Percentiles rank a stretch among this genome's conserved stretches.
These are phyloP conservation scores for Vidua chalybeata DNA, from an alignment of 2,113 vertebrate genomes.

Conservation along the genomic window DNA sequence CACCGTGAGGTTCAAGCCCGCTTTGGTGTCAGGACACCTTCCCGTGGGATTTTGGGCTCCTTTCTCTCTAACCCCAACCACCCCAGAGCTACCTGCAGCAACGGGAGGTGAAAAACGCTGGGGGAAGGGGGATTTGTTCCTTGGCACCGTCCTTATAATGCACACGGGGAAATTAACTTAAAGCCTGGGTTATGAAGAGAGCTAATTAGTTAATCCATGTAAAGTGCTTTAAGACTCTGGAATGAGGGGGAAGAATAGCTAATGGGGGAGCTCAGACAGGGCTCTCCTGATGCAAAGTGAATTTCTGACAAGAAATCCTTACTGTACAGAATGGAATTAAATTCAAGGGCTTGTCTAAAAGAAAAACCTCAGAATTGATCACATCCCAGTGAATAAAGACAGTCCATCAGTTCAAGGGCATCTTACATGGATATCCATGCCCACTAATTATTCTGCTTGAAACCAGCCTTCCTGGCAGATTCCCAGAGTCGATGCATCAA, in stretches of 20 bases:
- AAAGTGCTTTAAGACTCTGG: constrained; percentile 60
- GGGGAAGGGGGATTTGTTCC: not conserved
- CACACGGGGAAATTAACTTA: constrained; percentile 44
- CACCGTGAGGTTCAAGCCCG: accelerated
- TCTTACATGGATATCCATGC: not conserved
- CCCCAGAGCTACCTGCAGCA: not conserved
- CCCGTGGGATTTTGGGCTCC: not conserved
- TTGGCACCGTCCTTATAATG: not conserved
- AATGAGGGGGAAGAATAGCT: constrained; percentile 50
- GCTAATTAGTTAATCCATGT: constrained; percentile 69
- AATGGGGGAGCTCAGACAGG: constrained; percentile 52
- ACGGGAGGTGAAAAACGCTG: accelerated
- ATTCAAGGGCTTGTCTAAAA: constrained; percentile 15
- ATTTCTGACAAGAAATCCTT: constrained; percentile 58
- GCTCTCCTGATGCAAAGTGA: constrained; percentile 51
- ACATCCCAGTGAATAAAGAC: constrained; percentile 39
- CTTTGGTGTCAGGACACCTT: not conserved
- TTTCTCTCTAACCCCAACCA: not conserved
- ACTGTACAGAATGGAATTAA: constrained; percentile 43
- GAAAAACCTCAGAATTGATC: constrained; percentile 39
- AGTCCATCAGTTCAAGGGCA: constrained; percentile 59
- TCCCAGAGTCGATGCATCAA: constrained; percentile 54
- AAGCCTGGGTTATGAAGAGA: constrained; percentile 54
- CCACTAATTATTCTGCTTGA: constrained; percentile 58
- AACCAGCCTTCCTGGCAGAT: constrained; percentile 51